Conservation (phyloP, 2,113 vertebrate genomes). For the Struthidea cinerea region DNA sequence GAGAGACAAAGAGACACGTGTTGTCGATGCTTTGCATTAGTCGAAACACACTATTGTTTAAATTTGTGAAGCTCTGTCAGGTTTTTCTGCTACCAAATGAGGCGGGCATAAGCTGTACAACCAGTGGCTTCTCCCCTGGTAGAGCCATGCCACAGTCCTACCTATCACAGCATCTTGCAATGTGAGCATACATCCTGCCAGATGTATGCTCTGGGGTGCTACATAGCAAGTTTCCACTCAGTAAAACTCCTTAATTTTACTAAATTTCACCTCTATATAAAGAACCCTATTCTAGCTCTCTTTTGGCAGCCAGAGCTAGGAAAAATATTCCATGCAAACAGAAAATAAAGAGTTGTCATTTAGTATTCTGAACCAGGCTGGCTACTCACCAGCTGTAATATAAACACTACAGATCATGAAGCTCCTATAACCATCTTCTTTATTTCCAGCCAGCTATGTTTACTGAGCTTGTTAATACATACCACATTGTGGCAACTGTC, state of each 20-base stretch:
- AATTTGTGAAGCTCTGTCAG: neutral
- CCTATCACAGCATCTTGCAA: neutral
- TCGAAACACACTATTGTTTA: neutral
- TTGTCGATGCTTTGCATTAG: neutral
- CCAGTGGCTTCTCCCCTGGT: fast-evolving
- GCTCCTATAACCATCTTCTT: neutral
- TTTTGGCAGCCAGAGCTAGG: neutral
- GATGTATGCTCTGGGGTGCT: neutral
- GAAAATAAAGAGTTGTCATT: neutral
- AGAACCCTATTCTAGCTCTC: neutral
- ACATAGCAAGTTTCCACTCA: neutral
- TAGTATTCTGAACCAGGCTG: neutral
- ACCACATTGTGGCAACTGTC: neutral
- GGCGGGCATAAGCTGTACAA: neutral
- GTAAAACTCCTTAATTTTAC: neutral
- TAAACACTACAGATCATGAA: neutral
- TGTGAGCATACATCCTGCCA: neutral
- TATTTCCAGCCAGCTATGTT: neutral
- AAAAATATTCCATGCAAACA: neutral
- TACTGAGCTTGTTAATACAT: neutral
- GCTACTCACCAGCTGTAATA: neutral
- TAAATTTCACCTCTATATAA: neutral
- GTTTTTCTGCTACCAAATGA: neutral
- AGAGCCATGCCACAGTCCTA: neutral
- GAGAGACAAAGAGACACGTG: no score